Percentiles rank a stretch among this genome's conserved stretches.
phyloP scores from a whole-genome alignment of 2,113 vertebrate genomes.

The Seriola dumerili region DNA sequence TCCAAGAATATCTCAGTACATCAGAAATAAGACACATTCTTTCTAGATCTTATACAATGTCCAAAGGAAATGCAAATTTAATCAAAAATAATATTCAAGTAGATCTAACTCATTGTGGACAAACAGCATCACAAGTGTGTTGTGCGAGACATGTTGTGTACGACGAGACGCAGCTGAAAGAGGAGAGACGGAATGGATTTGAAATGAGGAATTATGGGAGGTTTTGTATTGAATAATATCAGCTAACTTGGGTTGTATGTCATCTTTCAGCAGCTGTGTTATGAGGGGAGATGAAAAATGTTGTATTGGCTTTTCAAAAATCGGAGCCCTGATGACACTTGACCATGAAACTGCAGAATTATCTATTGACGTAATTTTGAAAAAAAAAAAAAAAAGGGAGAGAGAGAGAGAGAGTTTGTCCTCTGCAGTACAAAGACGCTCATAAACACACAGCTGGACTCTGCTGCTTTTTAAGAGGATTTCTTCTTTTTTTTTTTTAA shows the following conservation, averaged over 20 bases:
- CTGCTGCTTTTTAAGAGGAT: constrained; percentile 13
- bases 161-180: constrained; percentile 8
- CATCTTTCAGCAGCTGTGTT: background rate
- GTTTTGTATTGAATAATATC: background rate
- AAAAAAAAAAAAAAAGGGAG: background rate
- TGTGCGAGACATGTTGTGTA: constrained; percentile 12
- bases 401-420: constrained; percentile 6
- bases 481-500: background rate
- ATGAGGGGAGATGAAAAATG: background rate
- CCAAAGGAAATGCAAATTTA: constrained; percentile 46
- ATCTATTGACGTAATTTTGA: constrained; percentile 15
- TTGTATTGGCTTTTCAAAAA: constrained; percentile 35
- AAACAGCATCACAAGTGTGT: constrained; percentile 24
- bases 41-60: constrained; percentile 60
- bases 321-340: constrained; percentile 26
- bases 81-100: constrained; percentile 58
- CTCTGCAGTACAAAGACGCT: constrained; percentile 22
- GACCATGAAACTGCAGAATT: constrained; percentile 44
- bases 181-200: background rate
- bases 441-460: constrained; percentile 3
- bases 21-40: constrained; percentile 65
- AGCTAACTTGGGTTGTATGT: background rate
- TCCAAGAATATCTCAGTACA: constrained; percentile 62
- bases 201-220: background rate
- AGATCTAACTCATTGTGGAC: constrained; percentile 32